Evolutionary conservation across 2,888 invertebrate genomes (phyloP), one percentile per base, ranked within the genome.

Genomic region (Ceramica pisi): DNA sequence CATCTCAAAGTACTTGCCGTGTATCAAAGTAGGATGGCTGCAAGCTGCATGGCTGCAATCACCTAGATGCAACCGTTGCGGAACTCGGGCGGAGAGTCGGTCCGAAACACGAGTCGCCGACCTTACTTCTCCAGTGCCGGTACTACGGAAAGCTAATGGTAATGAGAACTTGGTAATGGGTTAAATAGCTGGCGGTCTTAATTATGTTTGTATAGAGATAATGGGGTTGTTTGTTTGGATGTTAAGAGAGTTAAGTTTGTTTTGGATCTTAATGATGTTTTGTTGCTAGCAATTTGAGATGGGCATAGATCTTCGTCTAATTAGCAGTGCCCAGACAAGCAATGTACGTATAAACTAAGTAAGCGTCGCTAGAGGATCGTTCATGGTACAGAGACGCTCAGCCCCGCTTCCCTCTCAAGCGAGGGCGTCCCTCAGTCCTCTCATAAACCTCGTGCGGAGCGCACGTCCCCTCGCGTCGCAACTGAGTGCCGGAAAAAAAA

Each of bases 361-460:
- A 89, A 94, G 69, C 72, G 51, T 84, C 91, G 82, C 78, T 72
- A 69, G 78, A 82, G 77, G 77, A 70, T 66, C 65, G 81, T 50
- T 65, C 86, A 71, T 75, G 82, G 90, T 92, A 87, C 88, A 75
- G 87, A 89, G 92, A 88, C 86, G 67, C 72, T 87, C 74, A 83
- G 90, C 92, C 94, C 94, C 94, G 91, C 93, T 91, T 91, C 90
- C 91, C 92, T 92, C 92, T 84, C 82, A 67, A 77, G 78, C 82
- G 92, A 90, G 92, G 91, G 90, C 90, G 87, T 85, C 82, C 87
- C 90, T 88, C 95, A 95, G 95, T 95, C 92, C 94, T 94, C 93
- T 86, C 85, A 81, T 80, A 85, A 87, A 88, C 87, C 87, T 90
- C 87, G 88, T 81, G 78, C 67, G 26, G 82, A 85, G 78, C 78